phyloP scores from a whole-genome alignment of 37 sponge, comb jelly and placozoan genomes.

The Aphrocallistes beatrix region DNA sequence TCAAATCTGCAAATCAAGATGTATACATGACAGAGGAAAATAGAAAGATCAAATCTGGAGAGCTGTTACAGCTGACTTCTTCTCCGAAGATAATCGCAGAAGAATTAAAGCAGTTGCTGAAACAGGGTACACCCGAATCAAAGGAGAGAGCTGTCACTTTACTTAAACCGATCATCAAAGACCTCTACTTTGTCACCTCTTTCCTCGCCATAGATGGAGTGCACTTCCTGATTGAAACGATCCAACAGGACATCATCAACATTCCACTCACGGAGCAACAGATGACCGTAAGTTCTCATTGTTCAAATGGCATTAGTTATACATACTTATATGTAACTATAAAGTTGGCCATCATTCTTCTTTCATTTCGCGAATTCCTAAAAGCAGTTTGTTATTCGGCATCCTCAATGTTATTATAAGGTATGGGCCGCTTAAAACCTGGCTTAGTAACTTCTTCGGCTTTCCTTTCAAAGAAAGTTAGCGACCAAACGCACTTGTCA shows the following conservation, averaged over 20 bases:
- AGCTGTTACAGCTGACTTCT: constrained; percentile 48
- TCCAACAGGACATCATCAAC: constrained; percentile 27
- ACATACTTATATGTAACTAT: too few species aligned
- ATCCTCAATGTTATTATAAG: too few species aligned
- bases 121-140: not conserved
- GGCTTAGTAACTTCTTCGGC: too few species aligned
- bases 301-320: too few species aligned
- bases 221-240: constrained; percentile 25
- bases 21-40: constrained; percentile 65
- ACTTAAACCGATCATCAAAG: constrained; percentile 29
- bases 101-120: constrained; percentile 33
- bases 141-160: constrained; percentile 23
- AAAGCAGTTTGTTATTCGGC: too few species aligned
- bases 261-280: not conserved
- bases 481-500: too few species aligned
- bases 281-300: not conserved
- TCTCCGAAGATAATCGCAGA: constrained; percentile 37
- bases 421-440: too few species aligned
- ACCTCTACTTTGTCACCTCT: constrained; percentile 44
- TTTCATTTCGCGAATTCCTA: too few species aligned
- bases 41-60: constrained; percentile 50
- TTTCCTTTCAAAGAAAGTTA: too few species aligned
- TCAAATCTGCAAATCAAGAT: not conserved
- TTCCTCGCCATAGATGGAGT: constrained; percentile 54
- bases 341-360: too few species aligned